Percentiles rank a stretch among this genome's conserved stretches.
These are phyloP conservation scores for Progne subis DNA, from an alignment of 2,113 vertebrate genomes.

Conservation along the genomic window DNA sequence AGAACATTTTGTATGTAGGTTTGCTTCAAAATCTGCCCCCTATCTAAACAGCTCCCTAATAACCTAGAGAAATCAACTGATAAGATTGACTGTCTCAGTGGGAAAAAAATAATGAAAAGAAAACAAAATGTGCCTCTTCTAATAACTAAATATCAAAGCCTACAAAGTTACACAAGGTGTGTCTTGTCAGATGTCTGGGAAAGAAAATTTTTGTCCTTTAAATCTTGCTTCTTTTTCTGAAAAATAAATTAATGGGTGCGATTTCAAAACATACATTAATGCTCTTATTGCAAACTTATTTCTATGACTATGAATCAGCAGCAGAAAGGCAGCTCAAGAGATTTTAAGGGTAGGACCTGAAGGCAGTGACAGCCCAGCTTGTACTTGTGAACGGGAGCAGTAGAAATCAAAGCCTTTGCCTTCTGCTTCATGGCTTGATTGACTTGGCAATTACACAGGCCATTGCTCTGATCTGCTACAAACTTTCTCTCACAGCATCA, in stretches of 20 bases:
- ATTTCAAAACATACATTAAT: not conserved
- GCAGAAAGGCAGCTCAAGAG: not conserved
- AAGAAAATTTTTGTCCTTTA: not conserved
- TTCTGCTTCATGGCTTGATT: conserved; percentile 29
- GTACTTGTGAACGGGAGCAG: not conserved
- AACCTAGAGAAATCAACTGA: conserved; percentile 10
- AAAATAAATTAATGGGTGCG: not conserved
- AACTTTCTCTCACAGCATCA: not conserved
- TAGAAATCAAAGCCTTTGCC: conserved; percentile 29
- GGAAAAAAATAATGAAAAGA: conserved; percentile 3
- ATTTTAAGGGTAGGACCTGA: not conserved
- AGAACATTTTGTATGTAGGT: not conserved
- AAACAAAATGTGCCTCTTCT: not conserved
- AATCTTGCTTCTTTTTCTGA: not conserved
- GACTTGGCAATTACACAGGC: conserved; percentile 49
- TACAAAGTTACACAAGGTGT: not conserved
- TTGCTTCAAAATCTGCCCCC: conserved; percentile 28
- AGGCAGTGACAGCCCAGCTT: not conserved
- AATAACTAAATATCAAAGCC: conserved; percentile 18
- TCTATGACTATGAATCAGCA: not conserved
- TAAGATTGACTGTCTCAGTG: not conserved
- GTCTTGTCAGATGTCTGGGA: not conserved
- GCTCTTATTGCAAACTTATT: not conserved
- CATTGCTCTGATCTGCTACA: not conserved
- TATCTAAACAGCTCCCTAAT: not conserved